These are phyloP conservation scores for Drosophila kepulauana DNA, from an alignment of 1,140 invertebrate genomes.

Conservation along the genomic window DNA sequence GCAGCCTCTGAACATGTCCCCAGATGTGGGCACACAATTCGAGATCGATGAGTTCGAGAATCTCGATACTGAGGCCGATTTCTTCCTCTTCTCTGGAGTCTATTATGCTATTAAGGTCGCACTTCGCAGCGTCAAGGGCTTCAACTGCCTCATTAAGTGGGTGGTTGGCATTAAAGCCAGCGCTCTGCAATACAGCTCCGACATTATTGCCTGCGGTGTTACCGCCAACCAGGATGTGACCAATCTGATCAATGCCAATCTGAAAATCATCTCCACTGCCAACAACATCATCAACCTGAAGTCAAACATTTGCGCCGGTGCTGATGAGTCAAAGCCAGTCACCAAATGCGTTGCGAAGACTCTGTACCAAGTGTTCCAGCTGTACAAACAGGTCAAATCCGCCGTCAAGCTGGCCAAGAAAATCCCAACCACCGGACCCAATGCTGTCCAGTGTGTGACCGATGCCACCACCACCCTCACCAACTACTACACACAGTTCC, in stretches of 20 bases:
- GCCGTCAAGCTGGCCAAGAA: conserved; percentile 49
- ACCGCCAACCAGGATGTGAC: conserved; percentile 60
- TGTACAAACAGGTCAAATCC: conserved; percentile 40
- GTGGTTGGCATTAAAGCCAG: conserved; percentile 57
- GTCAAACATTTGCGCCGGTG: conserved; percentile 43
- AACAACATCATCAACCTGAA: conserved; percentile 50
- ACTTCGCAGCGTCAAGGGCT: conserved; percentile 60
- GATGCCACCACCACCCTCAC: conserved; percentile 40
- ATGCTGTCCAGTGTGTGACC: conserved; percentile 53
- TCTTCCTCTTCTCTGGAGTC: neutral
- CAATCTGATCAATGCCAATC: conserved; percentile 60
- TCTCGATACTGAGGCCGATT: conserved; percentile 9
- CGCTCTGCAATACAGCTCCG: conserved; percentile 46
- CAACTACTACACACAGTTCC: conserved; percentile 65
- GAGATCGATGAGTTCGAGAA: conserved; percentile 22
- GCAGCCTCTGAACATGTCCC: conserved; percentile 9
- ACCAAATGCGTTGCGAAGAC: conserved; percentile 38
- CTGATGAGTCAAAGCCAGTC: conserved; percentile 24
- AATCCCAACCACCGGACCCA: conserved; percentile 57
- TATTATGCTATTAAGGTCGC: conserved; percentile 31
- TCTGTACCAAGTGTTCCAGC: conserved; percentile 13
- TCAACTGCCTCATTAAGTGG: conserved; percentile 68
- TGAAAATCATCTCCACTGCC: conserved; percentile 44
- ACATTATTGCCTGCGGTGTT: conserved; percentile 49
- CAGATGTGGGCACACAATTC: conserved; percentile 14